phyloP scores from a whole-genome alignment of 2,113 vertebrate genomes.

The Hyla sarda region DNA sequence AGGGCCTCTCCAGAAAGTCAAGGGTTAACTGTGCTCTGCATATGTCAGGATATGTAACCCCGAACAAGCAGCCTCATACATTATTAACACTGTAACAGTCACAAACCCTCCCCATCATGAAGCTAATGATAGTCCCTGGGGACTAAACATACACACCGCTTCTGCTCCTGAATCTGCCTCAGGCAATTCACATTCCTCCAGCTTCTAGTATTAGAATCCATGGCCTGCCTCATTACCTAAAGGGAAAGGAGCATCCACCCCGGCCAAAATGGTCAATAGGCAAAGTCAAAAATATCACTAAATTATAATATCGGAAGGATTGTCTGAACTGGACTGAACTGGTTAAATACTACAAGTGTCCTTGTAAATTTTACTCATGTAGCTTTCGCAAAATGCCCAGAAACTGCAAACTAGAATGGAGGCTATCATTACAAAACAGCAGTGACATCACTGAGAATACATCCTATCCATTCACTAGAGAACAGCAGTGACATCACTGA shows the following conservation, averaged over 20 bases:
- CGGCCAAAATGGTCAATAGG: not conserved
- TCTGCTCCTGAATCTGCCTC: not conserved
- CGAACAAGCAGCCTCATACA: conserved; percentile 14
- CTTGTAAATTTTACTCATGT: not conserved
- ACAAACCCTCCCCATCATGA: conserved; percentile 1
- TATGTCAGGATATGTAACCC: not conserved
- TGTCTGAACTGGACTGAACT: too few species aligned
- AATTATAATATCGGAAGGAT: too few species aligned
- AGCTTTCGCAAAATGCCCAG: not conserved
- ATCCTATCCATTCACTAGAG: too few species aligned
- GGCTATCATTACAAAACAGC: too few species aligned
- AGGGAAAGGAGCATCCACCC: not conserved
- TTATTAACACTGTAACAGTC: not conserved
- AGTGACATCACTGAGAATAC: too few species aligned
- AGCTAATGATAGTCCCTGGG: conserved; percentile 44
- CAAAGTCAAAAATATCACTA: too few species aligned
- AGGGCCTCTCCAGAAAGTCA: not conserved
- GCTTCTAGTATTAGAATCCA: not conserved
- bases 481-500: too few species aligned
- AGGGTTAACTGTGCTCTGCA: conserved; percentile 15
- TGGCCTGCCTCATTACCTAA: not conserved
- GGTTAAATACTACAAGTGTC: too few species aligned
- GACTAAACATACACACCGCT: not conserved
- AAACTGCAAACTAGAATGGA: too few species aligned
- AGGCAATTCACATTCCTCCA: conserved; percentile 3